Base-by-base conservation (phyloP, 2,797 vertebrate species). In the Argyrosomus regius region DNA sequence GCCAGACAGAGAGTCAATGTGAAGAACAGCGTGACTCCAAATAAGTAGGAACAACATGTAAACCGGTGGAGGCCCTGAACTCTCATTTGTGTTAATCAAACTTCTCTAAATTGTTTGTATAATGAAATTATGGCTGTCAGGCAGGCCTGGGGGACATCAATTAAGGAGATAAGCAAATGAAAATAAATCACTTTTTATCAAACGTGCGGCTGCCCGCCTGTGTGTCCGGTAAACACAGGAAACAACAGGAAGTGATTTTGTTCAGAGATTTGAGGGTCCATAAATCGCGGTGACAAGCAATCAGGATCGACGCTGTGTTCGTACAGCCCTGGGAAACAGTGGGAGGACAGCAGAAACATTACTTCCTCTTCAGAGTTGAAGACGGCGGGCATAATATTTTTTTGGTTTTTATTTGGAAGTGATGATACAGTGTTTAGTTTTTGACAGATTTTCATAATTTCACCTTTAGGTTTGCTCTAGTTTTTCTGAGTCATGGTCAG, bases 81-180 rank as follows among this genome's bases (percentile, higher is more conserved):
- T 91, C 83, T 88, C 86, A 87, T 94, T 92, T 93, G 84, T 90
- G 90, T 90, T 93, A 85, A 94, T 96, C 94, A 94, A 93, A 94
- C 86, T 86, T 92, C 84, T 92, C 85, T 85, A 93, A 94, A 95
- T 91, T 93, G 94, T 95, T 95, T 94, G 91, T 92, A 72, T 93
- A 94, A 95, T 92, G 87, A 88, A 92, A 95, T 95, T 89, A 92
- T 39, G 61, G 81, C 77, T 65, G 78, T 84, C 86, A 81, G 86
- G 87, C 86, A 88, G 88, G 81, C 88, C 83, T 58, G 73, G 82
- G 85, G 84, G 91, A 89, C 91, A 90, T 93, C 93, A 93, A 93
- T 96, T 95, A 95, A 59, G 70, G 78, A 84, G 94, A 96, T 95
- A 95, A 94, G 92, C 87, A 89, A 93, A 94, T 90, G 72, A 91